These are phyloP conservation scores for Cichladusa arquata DNA, from an alignment of 2,113 vertebrate species.

Conservation along the genomic window DNA sequence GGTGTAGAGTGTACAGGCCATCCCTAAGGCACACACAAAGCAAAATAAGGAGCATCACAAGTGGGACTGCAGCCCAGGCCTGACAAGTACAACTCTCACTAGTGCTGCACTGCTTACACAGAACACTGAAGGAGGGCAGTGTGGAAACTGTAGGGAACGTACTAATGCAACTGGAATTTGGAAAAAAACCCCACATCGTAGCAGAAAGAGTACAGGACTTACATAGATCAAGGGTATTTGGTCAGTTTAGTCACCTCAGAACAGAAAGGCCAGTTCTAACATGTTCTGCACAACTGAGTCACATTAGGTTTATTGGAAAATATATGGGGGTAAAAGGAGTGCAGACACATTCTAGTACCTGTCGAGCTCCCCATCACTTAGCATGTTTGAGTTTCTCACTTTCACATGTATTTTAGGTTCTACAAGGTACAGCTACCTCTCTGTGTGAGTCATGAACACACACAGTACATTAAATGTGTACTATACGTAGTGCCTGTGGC, in stretches of 20 bases:
- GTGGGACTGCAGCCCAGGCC: not conserved
- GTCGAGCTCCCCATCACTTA: not conserved
- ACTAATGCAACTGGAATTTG: not conserved
- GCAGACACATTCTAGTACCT: not conserved
- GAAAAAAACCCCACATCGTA: accelerated
- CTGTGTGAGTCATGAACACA: not conserved
- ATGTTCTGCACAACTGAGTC: not conserved
- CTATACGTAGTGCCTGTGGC: not conserved
- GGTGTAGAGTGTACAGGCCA: not conserved
- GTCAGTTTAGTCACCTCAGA: not conserved
- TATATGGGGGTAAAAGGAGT: not conserved
- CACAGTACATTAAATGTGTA: not conserved
- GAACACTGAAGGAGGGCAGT: not conserved
- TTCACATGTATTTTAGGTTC: not conserved
- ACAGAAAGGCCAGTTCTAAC: not conserved
- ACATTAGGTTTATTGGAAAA: not conserved
- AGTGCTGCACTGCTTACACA: not conserved
- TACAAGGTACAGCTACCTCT: not conserved
- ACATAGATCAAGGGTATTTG: not conserved
- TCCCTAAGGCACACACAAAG: not conserved
- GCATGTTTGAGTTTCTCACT: not conserved
- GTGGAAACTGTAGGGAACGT: not conserved
- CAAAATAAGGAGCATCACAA: not conserved
- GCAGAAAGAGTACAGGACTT: not conserved
- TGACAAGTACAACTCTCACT: not conserved